These are phyloP conservation scores for Spheniscus mendiculus DNA, from an alignment of 2,113 vertebrate species.

Conservation along the genomic window DNA sequence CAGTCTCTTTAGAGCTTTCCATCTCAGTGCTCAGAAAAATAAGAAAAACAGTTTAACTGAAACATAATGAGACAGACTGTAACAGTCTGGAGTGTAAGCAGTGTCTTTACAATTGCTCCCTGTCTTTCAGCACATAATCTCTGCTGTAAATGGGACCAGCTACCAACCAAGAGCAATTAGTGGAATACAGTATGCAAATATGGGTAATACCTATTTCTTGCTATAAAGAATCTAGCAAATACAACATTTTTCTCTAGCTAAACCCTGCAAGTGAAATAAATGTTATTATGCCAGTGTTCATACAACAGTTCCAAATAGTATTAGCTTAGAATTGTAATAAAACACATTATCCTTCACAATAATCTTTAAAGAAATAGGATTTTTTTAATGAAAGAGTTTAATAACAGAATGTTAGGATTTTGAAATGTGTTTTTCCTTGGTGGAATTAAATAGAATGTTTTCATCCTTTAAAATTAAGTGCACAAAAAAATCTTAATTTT, in stretches of 20 bases:
- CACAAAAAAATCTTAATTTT: neutral
- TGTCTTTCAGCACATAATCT: conserved; percentile 50
- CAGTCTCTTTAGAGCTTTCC: neutral
- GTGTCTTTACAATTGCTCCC: conserved; percentile 4
- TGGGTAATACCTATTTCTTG: conserved; percentile 5
- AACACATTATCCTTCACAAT: neutral
- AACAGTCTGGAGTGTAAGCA: conserved; percentile 12
- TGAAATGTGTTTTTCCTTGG: neutral
- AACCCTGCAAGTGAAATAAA: conserved; percentile 15
- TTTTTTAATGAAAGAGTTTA: neutral
- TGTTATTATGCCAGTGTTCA: neutral
- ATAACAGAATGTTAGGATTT: neutral
- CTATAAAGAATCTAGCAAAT: conserved; percentile 29
- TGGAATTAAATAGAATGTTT: neutral
- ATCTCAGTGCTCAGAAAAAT: neutral
- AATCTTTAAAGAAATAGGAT: conserved; percentile 37
- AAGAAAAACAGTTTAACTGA: conserved; percentile 9
- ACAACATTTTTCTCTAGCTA: conserved; percentile 23
- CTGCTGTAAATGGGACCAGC: conserved; percentile 47
- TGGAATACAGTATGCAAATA: conserved; percentile 35
- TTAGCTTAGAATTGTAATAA: neutral
- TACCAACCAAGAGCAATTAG: conserved; percentile 51
- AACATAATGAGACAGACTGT: neutral
- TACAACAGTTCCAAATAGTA: neutral
- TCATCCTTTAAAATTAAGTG: neutral